Percentiles rank a stretch among this genome's conserved stretches.
These are phyloP conservation scores for Tachycineta bicolor DNA, from an alignment of 2,113 vertebrate genomes.

Conservation along the genomic window DNA sequence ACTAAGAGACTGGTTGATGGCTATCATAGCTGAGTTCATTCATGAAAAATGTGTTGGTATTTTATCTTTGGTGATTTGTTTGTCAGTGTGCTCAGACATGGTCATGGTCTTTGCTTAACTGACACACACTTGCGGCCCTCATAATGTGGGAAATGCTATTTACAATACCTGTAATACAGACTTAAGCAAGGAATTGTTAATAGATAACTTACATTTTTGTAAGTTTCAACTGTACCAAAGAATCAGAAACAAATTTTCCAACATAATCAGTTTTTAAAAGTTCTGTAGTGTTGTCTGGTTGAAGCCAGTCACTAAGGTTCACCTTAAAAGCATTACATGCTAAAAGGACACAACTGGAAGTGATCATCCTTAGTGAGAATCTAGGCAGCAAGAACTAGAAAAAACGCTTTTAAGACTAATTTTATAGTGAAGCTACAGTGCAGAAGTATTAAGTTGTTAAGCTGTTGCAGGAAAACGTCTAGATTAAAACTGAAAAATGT, in stretches of 20 bases:
- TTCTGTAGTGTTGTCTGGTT: not conserved
- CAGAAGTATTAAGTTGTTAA: not conserved
- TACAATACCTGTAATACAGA: not conserved
- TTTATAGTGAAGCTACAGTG: not conserved
- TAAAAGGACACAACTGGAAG: not conserved
- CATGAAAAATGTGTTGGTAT: not conserved
- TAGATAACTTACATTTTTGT: not conserved
- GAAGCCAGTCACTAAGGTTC: not conserved
- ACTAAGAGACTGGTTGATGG: not conserved
- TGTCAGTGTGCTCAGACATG: rapidly evolving
- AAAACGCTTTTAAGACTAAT: not conserved
- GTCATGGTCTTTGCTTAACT: not conserved
- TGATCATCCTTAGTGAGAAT: not conserved
- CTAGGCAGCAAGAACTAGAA: not conserved
- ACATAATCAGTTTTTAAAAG: not conserved
- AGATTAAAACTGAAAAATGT: not conserved
- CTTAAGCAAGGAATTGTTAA: not conserved
- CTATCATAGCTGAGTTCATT: not conserved
- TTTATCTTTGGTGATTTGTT: not conserved
- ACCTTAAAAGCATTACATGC: not conserved
- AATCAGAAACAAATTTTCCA: not conserved
- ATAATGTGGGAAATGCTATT: not conserved
- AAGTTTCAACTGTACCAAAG: not conserved
- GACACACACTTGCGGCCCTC: not conserved
- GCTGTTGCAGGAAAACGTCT: not conserved